phyloP scores from a whole-genome alignment of 1,140 invertebrate genomes.

The Camponotus vicinus region DNA sequence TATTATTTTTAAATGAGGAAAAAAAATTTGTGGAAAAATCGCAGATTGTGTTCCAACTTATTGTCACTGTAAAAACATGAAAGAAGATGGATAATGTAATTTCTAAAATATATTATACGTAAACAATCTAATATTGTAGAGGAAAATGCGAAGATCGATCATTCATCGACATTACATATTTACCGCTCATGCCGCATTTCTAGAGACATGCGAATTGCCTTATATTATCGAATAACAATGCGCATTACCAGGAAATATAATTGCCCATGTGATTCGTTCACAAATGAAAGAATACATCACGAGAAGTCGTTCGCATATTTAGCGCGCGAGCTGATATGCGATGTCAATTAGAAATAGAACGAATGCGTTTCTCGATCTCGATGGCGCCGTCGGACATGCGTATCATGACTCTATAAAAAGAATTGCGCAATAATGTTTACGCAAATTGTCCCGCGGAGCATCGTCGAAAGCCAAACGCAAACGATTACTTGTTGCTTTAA shows the following conservation, averaged over 20 bases:
- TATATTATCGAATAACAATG: constrained; percentile 18
- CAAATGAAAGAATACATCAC: constrained; percentile 22
- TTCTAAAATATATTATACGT: constrained; percentile 10
- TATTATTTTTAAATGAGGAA: not conserved
- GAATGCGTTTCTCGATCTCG: constrained; percentile 15
- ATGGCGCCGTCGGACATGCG: not conserved
- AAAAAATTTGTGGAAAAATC: not conserved
- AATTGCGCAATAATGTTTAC: constrained; percentile 2
- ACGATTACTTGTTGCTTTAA: constrained; percentile 1
- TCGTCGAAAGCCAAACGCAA: not conserved
- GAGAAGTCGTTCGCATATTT: not conserved
- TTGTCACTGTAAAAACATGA: not conserved
- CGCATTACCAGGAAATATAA: constrained; percentile 36
- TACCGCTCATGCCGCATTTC: not conserved
- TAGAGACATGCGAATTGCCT: constrained; percentile 18
- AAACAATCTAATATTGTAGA: constrained; percentile 23
- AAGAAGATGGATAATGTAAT: constrained; percentile 46
- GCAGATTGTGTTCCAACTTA: not conserved
- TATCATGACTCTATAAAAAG: not conserved
- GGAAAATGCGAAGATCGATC: constrained; percentile 18
- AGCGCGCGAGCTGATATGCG: constrained; percentile 9
- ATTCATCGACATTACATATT: not conserved
- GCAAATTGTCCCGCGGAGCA: not conserved
- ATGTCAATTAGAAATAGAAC: constrained; percentile 45
- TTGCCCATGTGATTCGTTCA: constrained; percentile 40